A percentile compares a stretch with the other conserved stretches of the same genome.
phyloP scores from a whole-genome alignment of 92 coral and sea anemone species.

The Montipora capitata region DNA sequence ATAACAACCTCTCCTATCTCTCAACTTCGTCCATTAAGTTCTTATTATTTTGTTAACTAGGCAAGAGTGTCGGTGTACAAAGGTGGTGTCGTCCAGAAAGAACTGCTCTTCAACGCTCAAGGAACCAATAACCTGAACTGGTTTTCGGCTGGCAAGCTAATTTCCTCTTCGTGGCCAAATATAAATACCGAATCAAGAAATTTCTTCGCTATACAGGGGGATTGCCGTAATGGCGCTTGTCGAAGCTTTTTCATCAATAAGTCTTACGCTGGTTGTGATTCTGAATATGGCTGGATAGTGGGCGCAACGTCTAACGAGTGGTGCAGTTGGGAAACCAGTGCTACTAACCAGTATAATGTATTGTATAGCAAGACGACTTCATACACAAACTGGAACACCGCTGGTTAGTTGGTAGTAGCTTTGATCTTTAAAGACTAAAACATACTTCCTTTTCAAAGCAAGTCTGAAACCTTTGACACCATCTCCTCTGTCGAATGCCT shows the following conservation, averaged over 20 bases:
- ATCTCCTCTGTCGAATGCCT: no score
- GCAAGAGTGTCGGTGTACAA: conserved; percentile 38
- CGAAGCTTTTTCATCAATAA: conserved; percentile 75
- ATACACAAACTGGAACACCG: conserved; percentile 28
- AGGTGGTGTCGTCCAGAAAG: not conserved
- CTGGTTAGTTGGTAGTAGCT: not conserved
- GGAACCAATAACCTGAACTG: conserved; percentile 70
- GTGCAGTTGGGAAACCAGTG: conserved; percentile 30
- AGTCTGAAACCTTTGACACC: no score
- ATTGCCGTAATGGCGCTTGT: not conserved
- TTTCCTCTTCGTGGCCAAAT: conserved; percentile 72
- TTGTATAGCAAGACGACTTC: conserved; percentile 36
- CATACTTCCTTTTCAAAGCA: no score
- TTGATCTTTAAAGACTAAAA: no score
- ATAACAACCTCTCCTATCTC: no score
- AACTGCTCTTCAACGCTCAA: conserved; percentile 62
- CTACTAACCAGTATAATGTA: not conserved
- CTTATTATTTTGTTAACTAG: not conserved
- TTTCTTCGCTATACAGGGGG: conserved; percentile 53
- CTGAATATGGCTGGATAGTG: conserved; percentile 67
- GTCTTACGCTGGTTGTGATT: conserved; percentile 39
- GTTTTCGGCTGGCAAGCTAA: conserved; percentile 47
- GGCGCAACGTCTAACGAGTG: not conserved
- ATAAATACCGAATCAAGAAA: conserved; percentile 52
- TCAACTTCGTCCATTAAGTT: no score